Conservation (phyloP, 1,140 invertebrate species). For the Penaeus japonicus region DNA sequence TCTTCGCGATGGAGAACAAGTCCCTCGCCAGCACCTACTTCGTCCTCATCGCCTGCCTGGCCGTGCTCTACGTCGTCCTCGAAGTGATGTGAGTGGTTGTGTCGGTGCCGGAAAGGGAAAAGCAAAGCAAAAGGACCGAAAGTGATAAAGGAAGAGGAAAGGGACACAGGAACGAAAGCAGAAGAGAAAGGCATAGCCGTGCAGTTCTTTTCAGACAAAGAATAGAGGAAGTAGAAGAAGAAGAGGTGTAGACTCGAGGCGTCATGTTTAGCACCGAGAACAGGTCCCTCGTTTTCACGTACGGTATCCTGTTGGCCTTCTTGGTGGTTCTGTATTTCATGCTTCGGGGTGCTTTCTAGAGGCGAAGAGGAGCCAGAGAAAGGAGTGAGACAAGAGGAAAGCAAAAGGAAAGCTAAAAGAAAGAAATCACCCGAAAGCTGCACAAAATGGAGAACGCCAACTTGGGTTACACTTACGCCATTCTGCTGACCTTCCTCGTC, state of each 20-base stretch:
- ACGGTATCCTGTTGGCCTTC: conserved; percentile 38
- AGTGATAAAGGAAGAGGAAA: neutral
- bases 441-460: conserved; percentile 6
- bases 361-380: neutral
- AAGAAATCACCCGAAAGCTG: neutral
- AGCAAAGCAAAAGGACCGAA: neutral
- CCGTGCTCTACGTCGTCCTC: conserved; percentile 25
- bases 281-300: conserved; percentile 31
- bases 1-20: conserved; percentile 13
- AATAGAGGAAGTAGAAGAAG: too few relatives aligned
- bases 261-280: conserved; percentile 24
- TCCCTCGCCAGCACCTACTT: conserved; percentile 44
- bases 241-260: too few relatives aligned
- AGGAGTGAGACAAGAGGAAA: neutral
- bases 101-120: neutral
- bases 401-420: neutral
- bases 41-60: conserved; percentile 32
- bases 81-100: neutral
- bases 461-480: conserved; percentile 30
- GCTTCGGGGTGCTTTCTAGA: conserved; percentile 13
- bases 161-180: neutral
- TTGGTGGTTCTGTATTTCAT: conserved; percentile 28
- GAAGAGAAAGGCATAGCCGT: neutral
- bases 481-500: conserved; percentile 28
- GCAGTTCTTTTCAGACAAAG: neutral